phyloP scores from a whole-genome alignment of 2,797 vertebrate genomes.

The Gallinago stenura region DNA sequence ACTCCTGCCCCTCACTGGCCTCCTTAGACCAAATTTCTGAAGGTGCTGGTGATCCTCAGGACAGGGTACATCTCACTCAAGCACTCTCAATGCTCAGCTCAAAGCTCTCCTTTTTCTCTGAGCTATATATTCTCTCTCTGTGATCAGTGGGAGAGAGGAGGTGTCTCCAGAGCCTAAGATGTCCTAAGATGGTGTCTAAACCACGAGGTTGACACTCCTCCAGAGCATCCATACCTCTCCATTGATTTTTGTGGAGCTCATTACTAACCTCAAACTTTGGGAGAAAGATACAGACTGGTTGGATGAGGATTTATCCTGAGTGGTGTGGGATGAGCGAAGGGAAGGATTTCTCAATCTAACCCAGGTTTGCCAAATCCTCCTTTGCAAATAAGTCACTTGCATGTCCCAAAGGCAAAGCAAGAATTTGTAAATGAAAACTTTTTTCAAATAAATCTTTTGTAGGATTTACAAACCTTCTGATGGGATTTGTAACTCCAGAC shows the following conservation, averaged over 20 bases:
- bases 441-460: conserved; percentile 66
- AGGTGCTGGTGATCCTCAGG: background rate
- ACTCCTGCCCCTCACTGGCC: background rate
- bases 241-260: background rate
- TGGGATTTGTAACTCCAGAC: conserved; percentile 73
- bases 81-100: background rate
- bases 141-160: accelerated
- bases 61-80: background rate
- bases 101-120: background rate
- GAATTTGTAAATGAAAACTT: conserved; percentile 72
- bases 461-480: conserved; percentile 68
- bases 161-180: accelerated
- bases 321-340: background rate
- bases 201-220: background rate
- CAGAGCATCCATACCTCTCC: background rate
- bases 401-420: conserved; percentile 50
- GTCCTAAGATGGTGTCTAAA: background rate
- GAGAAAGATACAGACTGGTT: background rate
- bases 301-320: conserved; percentile 12
- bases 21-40: background rate
- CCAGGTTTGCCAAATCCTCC: conserved; percentile 19
- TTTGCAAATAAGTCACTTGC: conserved; percentile 60
- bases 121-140: background rate
- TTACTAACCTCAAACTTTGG: background rate
- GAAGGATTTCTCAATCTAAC: conserved; percentile 42